Percentiles rank a stretch among this genome's conserved stretches.
phyloP scores from a whole-genome alignment of 1,140 invertebrate species.

The Amphibalanus amphitrite region DNA sequence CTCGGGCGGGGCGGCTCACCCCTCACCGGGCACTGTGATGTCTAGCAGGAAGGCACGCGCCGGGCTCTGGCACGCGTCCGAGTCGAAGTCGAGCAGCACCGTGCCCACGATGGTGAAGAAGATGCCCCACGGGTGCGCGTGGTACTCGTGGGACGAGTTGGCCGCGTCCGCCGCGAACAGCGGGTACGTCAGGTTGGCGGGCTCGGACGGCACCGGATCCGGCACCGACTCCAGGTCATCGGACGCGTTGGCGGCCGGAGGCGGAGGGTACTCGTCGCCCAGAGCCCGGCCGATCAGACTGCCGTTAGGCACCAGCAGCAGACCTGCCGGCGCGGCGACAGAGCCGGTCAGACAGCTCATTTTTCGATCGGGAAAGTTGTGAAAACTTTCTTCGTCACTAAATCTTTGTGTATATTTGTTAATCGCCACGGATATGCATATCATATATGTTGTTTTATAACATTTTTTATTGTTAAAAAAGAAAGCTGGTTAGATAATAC shows the following conservation, averaged over 20 bases:
- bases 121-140: conserved; percentile 60
- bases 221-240: too few relatives aligned
- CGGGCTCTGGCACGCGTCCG: conserved; percentile 89
- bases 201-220: neutral
- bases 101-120: conserved; percentile 86
- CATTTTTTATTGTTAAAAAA: too few relatives aligned
- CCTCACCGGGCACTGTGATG: conserved; percentile 62
- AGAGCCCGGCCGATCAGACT: conserved; percentile 58
- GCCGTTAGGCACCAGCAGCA: conserved; percentile 79
- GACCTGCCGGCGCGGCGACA: conserved; percentile 32
- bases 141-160: neutral
- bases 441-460: too few relatives aligned
- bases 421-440: too few relatives aligned
- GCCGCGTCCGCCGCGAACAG: neutral
- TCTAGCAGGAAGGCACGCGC: conserved; percentile 81
- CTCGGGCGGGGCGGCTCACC: too few relatives aligned
- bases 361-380: too few relatives aligned
- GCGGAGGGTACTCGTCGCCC: conserved; percentile 39
- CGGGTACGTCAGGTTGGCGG: neutral
- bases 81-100: conserved; percentile 83
- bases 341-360: too few relatives aligned
- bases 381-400: too few relatives aligned
- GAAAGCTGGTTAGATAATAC: too few relatives aligned
- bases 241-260: neutral
- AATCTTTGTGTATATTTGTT: too few relatives aligned